Evolutionary conservation across 1,140 invertebrate species (phyloP), one percentile per base, ranked within the genome.

Genomic region (Helicoverpa armigera): DNA sequence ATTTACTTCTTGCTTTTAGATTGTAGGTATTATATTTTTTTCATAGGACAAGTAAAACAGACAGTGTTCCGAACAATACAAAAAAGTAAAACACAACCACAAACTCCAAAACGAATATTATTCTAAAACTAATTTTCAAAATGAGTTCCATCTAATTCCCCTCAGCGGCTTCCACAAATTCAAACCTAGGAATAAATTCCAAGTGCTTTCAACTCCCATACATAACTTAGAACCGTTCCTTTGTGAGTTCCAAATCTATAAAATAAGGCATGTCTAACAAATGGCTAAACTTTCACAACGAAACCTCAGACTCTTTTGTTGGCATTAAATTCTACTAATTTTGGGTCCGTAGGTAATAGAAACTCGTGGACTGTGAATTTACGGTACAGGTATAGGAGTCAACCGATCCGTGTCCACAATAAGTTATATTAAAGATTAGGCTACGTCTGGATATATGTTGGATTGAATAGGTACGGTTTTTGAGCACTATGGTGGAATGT

Each of bases 231-330:
- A 10, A 75, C 48, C 31, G 67, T 29, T 70, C 18, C 72, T 58
- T 74, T 29, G 72, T 75, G 58, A 53, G 18, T 75, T 16, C 18
- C 35, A 50, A 75, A 61, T 75, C 73, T 61, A 75, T 75, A 29
- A 75, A 75, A 60, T 60, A 61, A 63, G 72, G 29, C 29, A 75
- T 75, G 73, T 75, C 29, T 60, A 61, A 63, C 73, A 61, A 74
- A 74, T 51, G 73, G 51, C 12, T 14, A 4, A 75, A 75, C 56
- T 75, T 75, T 50, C 11, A 11, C 12, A 53, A 60, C 73, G 13
- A 61, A 61, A 75, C 53, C 43, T 51, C 16, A 23, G 31, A 12
- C 43, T 75, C 54, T 61, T 75, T 75, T 75, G 73, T 75, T 61
- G 73, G 58, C 12, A 43, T 75, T 18, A 61, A 75, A 61, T 29